Base-by-base conservation (phyloP, 2,113 vertebrate species). In the Phaetusa simplex region DNA sequence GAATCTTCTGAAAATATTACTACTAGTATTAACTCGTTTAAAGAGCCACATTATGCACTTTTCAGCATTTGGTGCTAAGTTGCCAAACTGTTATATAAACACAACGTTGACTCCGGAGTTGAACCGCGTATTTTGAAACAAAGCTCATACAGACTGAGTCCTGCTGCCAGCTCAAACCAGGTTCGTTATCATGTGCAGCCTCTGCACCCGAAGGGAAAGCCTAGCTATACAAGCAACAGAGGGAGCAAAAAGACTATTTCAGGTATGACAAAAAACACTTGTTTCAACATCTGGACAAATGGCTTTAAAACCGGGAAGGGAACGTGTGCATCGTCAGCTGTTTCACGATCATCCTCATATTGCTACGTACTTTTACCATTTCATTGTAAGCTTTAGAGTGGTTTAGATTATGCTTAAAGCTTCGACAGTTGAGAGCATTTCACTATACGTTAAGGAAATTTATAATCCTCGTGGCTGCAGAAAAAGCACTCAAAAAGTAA, bases 31-130 rank as follows among this genome's bases (percentile, higher is more conserved):
- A 21, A 65, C 43, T 71, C 20, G 52, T 13, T 62, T 83, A 15
- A 55, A 53, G 74, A 91, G 83, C 14, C 73, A 73, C 59, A 18
- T 50, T 38, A 67, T 30, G 72, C 50, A 19, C 58, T 79, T 38
- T 26, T 66, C 61, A 86, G 71, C 43, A 40, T 21, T 34, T 14
- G 53, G 86, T 70, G 89, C 62, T 72, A 36, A 77, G 53, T 6
- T 93, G 92, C 64, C 89, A 73, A 73, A 47, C 40, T 62, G 45
- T n/a, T 83, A 56, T 10, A 86, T 20, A 45, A 94, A 74, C 38
- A 23, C 7, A 4, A 12, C 0, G 0, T 29, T 42, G 40, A 59
- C 15, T 85, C 8, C 2, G 2, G 30, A 64, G 59, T 5, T 61
- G 29, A 88, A 27, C 47, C 7, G n/a, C 64, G 49, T 27, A 34